Conservation (phyloP, 30 jellyfish, hydroid and myxozoan genomes). For the Sanderia malayensis region DNA sequence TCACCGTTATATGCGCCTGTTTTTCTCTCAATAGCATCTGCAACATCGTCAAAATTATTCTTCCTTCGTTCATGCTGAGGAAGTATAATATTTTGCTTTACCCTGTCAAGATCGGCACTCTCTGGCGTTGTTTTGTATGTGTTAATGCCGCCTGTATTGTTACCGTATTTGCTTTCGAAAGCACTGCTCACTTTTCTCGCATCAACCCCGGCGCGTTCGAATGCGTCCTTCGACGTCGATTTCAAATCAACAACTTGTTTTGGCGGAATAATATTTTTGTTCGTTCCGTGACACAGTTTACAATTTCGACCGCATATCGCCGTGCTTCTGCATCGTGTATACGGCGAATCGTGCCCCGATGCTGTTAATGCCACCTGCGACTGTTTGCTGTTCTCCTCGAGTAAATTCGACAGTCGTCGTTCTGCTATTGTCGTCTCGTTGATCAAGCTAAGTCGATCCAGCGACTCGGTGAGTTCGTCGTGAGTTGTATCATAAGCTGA, state of each 20-base stretch:
- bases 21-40: no score
- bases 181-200: background rate
- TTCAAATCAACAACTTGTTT: background rate
- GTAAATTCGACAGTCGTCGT: background rate
- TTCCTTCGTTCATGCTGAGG: background rate
- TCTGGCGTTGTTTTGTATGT: background rate
- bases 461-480: constrained; percentile 48
- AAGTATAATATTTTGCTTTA: background rate
- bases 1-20: constrained; percentile 1
- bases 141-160: background rate
- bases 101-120: background rate
- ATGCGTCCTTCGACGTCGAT: background rate
- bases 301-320: constrained; percentile 65
- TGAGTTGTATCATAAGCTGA: constrained; percentile 65
- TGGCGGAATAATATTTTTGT: constrained; percentile 3
- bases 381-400: background rate
- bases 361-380: background rate
- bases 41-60: background rate
- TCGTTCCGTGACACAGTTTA: constrained; percentile 50
- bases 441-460: constrained; percentile 29
- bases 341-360: constrained; percentile 47
- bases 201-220: background rate
- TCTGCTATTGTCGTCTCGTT: constrained; percentile 8
- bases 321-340: constrained; percentile 52
- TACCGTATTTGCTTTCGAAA: background rate